Evolutionary conservation across 2,113 vertebrate species (phyloP).

Genomic region (Mirza zaza): DNA sequence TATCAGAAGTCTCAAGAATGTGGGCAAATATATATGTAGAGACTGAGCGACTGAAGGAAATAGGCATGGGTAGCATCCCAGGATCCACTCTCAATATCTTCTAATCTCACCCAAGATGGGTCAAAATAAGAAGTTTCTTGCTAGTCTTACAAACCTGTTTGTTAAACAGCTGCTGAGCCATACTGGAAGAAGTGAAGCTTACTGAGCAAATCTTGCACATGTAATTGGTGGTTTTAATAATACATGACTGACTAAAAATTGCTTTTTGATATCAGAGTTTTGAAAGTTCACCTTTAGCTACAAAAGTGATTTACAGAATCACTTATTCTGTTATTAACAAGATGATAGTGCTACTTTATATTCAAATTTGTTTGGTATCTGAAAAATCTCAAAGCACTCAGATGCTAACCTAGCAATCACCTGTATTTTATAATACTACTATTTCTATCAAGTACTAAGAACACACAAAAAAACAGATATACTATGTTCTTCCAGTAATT

Average conservation of each 20-base stretch:
- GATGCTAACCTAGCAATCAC: constrained; percentile 2
- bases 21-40: neutral
- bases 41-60: neutral
- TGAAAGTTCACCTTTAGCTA: neutral
- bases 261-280: neutral
- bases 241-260: neutral
- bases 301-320: neutral
- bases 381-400: constrained; percentile 36
- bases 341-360: constrained; percentile 2
- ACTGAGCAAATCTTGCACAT: constrained; percentile 7
- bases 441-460: too few relatives aligned
- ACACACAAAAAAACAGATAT: too few relatives aligned
- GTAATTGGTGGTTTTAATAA: neutral
- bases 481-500: constrained; percentile 27
- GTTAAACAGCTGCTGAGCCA: neutral
- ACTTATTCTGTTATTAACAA: neutral
- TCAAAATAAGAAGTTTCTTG: neutral
- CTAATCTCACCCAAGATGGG: neutral
- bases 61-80: neutral
- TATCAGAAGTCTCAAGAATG: neutral
- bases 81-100: neutral
- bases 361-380: neutral
- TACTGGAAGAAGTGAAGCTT: neutral
- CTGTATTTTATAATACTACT: neutral
- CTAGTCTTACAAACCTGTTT: neutral